phyloP scores from a whole-genome alignment of 2,888 invertebrate species.

The Acrobasis repandana region DNA sequence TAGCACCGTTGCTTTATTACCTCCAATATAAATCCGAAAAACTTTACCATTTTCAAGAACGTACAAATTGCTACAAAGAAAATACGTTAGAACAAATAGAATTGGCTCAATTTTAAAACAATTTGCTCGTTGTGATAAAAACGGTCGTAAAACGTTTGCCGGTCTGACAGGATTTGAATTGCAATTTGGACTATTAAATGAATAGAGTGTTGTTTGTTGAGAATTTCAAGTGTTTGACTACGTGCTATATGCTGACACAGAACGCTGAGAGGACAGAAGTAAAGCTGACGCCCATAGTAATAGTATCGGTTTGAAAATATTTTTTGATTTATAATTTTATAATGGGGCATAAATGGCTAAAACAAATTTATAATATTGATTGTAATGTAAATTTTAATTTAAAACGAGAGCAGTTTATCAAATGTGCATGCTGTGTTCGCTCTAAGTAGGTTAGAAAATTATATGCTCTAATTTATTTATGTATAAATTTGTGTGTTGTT shows the following conservation, averaged over 20 bases:
- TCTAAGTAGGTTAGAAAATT: no score
- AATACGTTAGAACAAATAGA: conserved; percentile 10
- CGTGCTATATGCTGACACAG: neutral
- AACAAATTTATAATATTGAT: no score
- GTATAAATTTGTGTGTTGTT: no score
- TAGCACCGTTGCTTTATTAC: neutral
- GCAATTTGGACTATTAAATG: conserved; percentile 18
- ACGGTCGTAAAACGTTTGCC: conserved; percentile 8
- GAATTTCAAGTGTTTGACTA: conserved; percentile 1
- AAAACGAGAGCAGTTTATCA: no score
- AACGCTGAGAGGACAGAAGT: neutral
- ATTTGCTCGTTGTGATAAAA: conserved; percentile 12
- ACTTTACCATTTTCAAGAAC: conserved; percentile 2
- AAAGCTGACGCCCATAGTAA: neutral
- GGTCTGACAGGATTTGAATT: conserved; percentile 14
- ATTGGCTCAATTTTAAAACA: conserved; percentile 17
- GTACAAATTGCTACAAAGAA: conserved; percentile 3
- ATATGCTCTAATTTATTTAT: no score
- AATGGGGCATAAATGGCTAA: no score
- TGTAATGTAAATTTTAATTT: no score
- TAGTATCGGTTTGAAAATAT: no score
- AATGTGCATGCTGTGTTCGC: no score
- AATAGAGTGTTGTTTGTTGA: conserved; percentile 14
- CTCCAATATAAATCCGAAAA: conserved; percentile 1
- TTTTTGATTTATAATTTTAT: no score